Conservation (phyloP, 1,140 invertebrate species). For the Brachionus sp. region DNA sequence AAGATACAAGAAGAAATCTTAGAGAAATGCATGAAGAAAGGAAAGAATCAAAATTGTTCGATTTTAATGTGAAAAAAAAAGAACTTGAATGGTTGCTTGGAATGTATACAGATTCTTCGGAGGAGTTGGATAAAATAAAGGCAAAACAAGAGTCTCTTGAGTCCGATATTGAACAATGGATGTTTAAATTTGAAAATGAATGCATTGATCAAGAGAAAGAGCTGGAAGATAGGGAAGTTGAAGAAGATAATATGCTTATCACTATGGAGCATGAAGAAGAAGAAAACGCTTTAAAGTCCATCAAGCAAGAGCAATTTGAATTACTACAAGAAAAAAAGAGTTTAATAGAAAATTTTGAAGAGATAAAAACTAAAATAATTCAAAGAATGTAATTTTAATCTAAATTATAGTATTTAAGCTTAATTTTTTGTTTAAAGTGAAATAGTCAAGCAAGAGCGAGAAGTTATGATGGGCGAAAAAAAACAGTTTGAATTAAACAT, state of each 20-base stretch:
- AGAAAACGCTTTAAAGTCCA: not conserved
- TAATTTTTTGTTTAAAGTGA: not conserved
- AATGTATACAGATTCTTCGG: not conserved
- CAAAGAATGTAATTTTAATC: not conserved
- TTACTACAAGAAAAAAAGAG: constrained; percentile 24
- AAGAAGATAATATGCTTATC: not conserved
- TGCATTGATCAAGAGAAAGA: constrained; percentile 35
- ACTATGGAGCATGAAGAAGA: constrained; percentile 29
- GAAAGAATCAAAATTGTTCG: constrained; percentile 9
- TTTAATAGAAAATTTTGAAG: constrained; percentile 35
- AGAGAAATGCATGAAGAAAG: constrained; percentile 30
- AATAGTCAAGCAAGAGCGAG: not conserved
- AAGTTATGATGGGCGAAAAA: not conserved
- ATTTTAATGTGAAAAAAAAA: constrained; percentile 31
- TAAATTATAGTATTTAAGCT: not conserved
- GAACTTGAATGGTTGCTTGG: constrained; percentile 15
- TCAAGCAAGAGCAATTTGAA: constrained; percentile 33
- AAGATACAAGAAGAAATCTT: not conserved
- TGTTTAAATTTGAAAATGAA: constrained; percentile 12
- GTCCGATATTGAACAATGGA: constrained; percentile 7
- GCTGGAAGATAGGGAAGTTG: constrained; percentile 2
- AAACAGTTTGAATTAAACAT: not conserved
- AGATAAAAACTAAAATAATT: constrained; percentile 12
- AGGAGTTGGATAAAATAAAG: constrained; percentile 10
- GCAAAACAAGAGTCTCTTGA: not conserved